Evolutionary conservation across 2,113 vertebrate genomes (phyloP), one percentile per base, ranked within the genome.

Genomic region (Regulus satrapa): DNA sequence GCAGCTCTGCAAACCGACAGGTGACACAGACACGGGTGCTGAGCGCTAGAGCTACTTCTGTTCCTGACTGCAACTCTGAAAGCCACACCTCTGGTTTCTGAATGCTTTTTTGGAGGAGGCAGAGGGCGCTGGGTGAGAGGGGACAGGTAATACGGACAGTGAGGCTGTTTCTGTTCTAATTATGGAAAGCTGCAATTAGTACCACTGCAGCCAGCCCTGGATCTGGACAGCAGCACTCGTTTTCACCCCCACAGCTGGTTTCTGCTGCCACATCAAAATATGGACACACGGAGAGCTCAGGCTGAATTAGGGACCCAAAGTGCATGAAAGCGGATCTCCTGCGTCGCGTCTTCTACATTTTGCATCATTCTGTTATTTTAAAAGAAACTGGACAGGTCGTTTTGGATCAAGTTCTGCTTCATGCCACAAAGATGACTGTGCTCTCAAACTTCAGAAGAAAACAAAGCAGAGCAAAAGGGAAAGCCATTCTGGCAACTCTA

Each of bases 1-100:
- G 6, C 40, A 80, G 77, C 88, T 96, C 99, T 99, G 93, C 24
- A 96, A 87, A 51, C 74, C 16, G 36, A 14, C 5, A 2, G 23
- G 38, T 4, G 56, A 41, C 41, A 11, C 5, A 6, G 34, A 38
- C 41, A n/a, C 4, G 1, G 34, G 3, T 2, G 9, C 9, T 38
- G 17, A 56, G 3, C 40, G 3, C 21, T 6, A 13, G 0, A 10
- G 28, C 6, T 8, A 32, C 8, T 29, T 5, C 69, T 55, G 8
- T 4, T 17, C 11, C 13, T 19, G 12, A 24, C 31, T 19, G n/a
- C 64, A 31, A 5, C 77, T 43, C 46, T 7, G 14, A 11, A 25
- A 41, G 59, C 4, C 5, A 48, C 10, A 49, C 6, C 43, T 55
- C n/a, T 31, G 46, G 1, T 8, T 71, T 49, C 6, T 32, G 2